These are phyloP conservation scores for Lasioglossum albipes DNA, from an alignment of 1,140 invertebrate species.

Conservation along the genomic window DNA sequence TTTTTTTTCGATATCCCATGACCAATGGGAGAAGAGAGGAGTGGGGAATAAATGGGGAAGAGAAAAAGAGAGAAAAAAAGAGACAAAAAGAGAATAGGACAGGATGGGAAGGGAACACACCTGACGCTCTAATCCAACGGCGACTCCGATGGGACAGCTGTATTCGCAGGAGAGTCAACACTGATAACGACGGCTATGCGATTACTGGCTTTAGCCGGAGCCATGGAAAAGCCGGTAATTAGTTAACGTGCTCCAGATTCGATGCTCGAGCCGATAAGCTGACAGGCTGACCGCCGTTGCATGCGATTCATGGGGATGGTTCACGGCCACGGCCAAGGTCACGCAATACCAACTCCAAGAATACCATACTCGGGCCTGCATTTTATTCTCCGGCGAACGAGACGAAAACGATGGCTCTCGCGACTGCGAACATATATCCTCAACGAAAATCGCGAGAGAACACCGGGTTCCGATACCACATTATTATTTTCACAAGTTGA, in stretches of 20 bases:
- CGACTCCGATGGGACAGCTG: slow-evolving; percentile 27
- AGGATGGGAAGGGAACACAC: slow-evolving; percentile 11
- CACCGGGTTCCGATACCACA: too few relatives aligned
- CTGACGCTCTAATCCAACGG: slow-evolving; percentile 39
- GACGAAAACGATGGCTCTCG: too few relatives aligned
- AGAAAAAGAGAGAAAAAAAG: slow-evolving; percentile 30
- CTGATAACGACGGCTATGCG: slow-evolving; percentile 58
- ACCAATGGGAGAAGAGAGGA: background rate
- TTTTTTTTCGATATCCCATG: too few relatives aligned
- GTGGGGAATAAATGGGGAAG: background rate
- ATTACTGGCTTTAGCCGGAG: slow-evolving; percentile 57
- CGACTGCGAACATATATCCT: too few relatives aligned
- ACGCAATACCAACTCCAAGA: background rate
- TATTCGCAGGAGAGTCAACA: slow-evolving; percentile 63
- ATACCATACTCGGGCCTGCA: too few relatives aligned
- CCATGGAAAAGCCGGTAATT: slow-evolving; percentile 67
- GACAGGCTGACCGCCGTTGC: slow-evolving; percentile 49
- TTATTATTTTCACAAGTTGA: too few relatives aligned
- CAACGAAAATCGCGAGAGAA: too few relatives aligned
- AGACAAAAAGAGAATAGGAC: slow-evolving; percentile 12
- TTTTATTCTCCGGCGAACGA: too few relatives aligned
- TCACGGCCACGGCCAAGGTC: slow-evolving; percentile 62
- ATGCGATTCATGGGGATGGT: slow-evolving; percentile 51
- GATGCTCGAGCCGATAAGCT: slow-evolving; percentile 65
- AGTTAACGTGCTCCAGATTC: slow-evolving; percentile 66